Evolutionary conservation across 2,888 invertebrate genomes (phyloP), one percentile per base, ranked within the genome.

Genomic region (Cetonia aurata): DNA sequence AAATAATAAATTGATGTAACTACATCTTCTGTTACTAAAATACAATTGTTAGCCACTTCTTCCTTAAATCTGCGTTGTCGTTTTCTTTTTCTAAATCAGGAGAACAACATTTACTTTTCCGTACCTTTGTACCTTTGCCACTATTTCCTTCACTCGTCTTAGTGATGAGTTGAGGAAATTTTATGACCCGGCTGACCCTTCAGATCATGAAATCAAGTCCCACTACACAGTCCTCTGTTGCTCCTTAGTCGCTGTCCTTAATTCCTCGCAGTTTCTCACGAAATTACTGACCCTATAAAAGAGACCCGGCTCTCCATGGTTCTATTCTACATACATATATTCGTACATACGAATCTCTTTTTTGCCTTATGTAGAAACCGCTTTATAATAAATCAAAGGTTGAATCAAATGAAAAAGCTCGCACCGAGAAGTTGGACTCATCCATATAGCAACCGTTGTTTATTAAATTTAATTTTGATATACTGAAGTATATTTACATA

Each of bases 211-310:
- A 53, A 53, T 53, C 53, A 31, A 9, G 12, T 25, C 53, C 10
- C n/a, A 13, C 44, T 44, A n/a, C 44, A 10, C 6, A 2, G 10
- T 25, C 12, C 31, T 31, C 25, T 31, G 19, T 53, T 53, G n/a
- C 25, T 31, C 25, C 25, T 53, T n/a, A 31, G 15, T 50, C 50
- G 50, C 13, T 53, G 19, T 53, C 31, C 25, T 19, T 62, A 62
- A 62, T 62, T 62, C 48, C 62, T 50, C 48, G 8, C 42, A 62
- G 31, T 62, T 62, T 42, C 48, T 62, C 62, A 62, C 62, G 33
- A 33, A 62, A 62, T 62, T 62, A 62, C 62, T 12, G 62, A 13
- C 62, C 33, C 62, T 48, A 33, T 62, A 62, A 62, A 62, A 62
- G 62, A 48, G 48, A 17, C 13, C 48, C 62, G 1, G 3, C 31